Evolutionary conservation across 2,113 vertebrate species (phyloP).

Genomic region (Hystrix cristata): DNA sequence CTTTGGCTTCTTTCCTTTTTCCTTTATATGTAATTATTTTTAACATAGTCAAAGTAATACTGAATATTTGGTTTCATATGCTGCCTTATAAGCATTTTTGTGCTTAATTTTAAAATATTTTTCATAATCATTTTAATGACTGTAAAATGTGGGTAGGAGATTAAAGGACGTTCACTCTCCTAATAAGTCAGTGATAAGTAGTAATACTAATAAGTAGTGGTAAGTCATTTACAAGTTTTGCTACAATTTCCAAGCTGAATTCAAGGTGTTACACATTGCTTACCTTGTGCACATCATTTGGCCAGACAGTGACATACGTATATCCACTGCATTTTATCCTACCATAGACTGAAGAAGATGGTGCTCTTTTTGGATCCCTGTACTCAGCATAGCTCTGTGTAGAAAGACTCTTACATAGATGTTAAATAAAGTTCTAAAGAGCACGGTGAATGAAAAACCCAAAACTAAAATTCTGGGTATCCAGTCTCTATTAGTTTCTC

Average conservation of each 20-base stretch:
- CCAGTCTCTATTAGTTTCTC: not conserved
- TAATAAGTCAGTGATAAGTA: not conserved
- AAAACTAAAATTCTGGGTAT: not conserved
- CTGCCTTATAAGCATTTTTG: not conserved
- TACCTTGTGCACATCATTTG: not conserved
- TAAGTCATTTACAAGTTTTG: not conserved
- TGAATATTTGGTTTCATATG: not conserved
- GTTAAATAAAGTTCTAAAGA: not conserved
- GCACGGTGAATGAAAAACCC: not conserved
- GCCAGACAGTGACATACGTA: not conserved
- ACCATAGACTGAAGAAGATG: not conserved
- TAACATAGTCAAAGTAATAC: not conserved
- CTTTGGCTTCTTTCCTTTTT: not conserved
- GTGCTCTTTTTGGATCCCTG: not conserved
- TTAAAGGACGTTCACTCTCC: not conserved
- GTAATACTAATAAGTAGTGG: no score
- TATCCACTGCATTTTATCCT: not conserved
- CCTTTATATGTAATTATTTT: not conserved
- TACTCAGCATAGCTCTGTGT: no score
- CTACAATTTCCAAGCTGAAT: not conserved
- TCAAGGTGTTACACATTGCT: no score
- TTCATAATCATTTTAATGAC: not conserved
- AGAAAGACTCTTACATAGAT: not conserved
- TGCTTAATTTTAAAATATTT: slow-evolving; percentile 19
- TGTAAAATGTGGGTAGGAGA: not conserved